Evolutionary conservation across 2,797 vertebrate species (phyloP).

Genomic region (Sciurus carolinensis): DNA sequence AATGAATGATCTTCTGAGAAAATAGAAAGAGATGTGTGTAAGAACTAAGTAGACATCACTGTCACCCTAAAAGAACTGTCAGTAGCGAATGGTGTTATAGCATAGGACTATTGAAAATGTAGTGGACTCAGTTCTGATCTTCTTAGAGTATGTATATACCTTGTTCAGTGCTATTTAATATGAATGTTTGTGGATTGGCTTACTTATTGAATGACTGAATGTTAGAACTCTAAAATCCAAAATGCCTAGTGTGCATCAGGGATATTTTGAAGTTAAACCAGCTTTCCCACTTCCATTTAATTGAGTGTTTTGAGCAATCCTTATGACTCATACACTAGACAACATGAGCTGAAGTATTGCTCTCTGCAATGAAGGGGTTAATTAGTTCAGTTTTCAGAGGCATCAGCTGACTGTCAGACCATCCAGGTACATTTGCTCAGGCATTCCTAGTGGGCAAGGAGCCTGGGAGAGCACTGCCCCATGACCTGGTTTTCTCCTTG

Average conservation of each 20-base stretch:
- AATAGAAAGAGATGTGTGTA: neutral
- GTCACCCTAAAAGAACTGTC: neutral
- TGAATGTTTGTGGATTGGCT: neutral
- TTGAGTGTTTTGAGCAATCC: neutral
- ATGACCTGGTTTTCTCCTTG: constrained; percentile 55
- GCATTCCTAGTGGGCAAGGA: constrained; percentile 7
- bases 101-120: neutral
- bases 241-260: neutral
- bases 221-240: neutral
- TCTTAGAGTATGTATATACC: neutral
- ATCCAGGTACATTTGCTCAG: constrained; percentile 6
- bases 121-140: neutral
- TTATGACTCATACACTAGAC: neutral
- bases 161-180: neutral
- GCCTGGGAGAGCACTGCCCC: neutral
- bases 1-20: constrained; percentile 18
- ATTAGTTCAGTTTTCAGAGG: neutral
- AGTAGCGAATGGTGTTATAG: neutral
- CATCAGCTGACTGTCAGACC: constrained; percentile 27
- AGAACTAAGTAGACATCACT: neutral
- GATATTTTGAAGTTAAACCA: constrained; percentile 21
- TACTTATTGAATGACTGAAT: neutral
- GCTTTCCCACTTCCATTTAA: constrained; percentile 37
- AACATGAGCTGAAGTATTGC: neutral
- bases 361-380: neutral